Percentiles rank a stretch among this genome's conserved stretches.
These are phyloP conservation scores for Macropus fuliginosus DNA, from an alignment of 2,797 vertebrate genomes.

Conservation along the genomic window DNA sequence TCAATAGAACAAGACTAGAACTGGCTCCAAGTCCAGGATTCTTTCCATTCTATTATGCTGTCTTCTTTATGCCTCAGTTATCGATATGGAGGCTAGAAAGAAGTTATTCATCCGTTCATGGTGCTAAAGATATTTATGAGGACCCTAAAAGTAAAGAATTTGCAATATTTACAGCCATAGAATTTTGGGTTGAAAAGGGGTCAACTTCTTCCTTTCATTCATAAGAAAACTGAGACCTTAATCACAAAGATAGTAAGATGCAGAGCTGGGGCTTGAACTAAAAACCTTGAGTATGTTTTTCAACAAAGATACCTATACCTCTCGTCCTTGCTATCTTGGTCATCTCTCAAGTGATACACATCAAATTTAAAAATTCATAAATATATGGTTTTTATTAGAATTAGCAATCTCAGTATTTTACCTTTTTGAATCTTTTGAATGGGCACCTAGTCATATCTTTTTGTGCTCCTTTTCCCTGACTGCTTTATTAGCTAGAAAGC, in stretches of 20 bases:
- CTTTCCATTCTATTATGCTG: background rate
- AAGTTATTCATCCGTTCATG: background rate
- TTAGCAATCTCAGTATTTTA: slow-evolving; percentile 22
- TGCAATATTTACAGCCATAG: background rate
- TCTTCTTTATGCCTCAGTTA: background rate
- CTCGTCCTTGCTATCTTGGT: background rate
- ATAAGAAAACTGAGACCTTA: background rate
- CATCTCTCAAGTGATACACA: background rate
- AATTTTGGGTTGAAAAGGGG: background rate
- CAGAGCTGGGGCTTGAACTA: background rate
- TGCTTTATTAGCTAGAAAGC: slow-evolving; percentile 10
- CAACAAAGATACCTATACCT: background rate
- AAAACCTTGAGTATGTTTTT: background rate
- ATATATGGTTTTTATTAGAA: slow-evolving; percentile 15
- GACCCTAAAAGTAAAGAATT: slow-evolving; percentile 8
- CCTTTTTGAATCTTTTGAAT: slow-evolving; percentile 13
- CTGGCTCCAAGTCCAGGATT: background rate
- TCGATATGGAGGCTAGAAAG: background rate
- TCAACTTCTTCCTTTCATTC: background rate
- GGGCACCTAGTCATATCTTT: background rate
- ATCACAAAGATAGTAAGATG: background rate
- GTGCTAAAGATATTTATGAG: background rate
- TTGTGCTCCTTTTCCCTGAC: background rate
- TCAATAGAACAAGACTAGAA: background rate
- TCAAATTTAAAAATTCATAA: slow-evolving; percentile 36